These are phyloP conservation scores for Protonemura montana DNA, from an alignment of 2,888 invertebrate species.

Conservation along the genomic window DNA sequence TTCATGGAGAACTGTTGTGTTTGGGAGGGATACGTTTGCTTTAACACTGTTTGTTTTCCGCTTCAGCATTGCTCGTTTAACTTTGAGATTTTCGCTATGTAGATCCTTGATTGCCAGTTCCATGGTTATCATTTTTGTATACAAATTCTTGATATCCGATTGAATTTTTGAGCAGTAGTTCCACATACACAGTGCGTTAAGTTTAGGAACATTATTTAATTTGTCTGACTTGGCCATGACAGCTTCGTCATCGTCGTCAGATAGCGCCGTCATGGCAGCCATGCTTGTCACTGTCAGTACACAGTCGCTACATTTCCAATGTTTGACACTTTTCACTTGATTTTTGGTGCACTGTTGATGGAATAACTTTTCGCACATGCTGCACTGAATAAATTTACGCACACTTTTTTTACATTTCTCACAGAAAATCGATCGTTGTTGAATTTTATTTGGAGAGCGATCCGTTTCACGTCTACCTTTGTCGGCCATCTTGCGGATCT, in stretches of 20 bases:
- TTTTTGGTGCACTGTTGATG: background rate
- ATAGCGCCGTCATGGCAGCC: background rate
- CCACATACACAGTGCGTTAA: background rate
- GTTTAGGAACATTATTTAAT: background rate
- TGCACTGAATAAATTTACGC: background rate
- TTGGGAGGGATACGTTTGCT: no score
- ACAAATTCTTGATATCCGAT: no score
- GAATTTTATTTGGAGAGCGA: background rate
- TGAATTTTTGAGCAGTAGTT: no score
- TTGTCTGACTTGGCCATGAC: background rate
- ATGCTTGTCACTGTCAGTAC: background rate
- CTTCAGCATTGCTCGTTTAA: no score
- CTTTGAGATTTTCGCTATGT: no score
- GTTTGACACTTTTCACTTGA: background rate
- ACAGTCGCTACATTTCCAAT: background rate
- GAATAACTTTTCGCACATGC: background rate
- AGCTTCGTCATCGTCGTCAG: background rate
- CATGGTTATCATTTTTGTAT: no score
- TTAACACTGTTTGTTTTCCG: no score
- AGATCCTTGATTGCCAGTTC: no score
- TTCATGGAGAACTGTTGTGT: no score
- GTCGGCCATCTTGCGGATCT: no score
- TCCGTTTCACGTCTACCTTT: background rate
- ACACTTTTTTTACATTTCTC: slow-evolving; percentile 1
- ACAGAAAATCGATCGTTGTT: background rate